A percentile compares a stretch with the other conserved stretches of the same genome.
Conservation (phyloP, 2,113 vertebrate species). For the Anoura caudifer region DNA sequence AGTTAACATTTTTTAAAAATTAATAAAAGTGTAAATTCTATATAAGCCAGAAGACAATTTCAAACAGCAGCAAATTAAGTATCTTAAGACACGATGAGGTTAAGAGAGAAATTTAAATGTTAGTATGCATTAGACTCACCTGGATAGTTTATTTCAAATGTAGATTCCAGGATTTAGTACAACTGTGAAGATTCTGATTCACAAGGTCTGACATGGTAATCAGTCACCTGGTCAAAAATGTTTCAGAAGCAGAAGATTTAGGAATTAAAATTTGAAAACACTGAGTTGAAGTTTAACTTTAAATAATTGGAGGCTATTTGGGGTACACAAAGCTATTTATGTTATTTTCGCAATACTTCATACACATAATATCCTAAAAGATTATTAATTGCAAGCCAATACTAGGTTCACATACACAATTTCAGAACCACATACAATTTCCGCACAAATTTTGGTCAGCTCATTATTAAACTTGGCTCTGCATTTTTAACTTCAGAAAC, state of each 20-base stretch:
- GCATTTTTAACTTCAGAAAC: constrained; percentile 36
- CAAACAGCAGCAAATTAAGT: not conserved
- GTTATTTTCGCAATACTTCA: not conserved
- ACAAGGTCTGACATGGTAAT: not conserved
- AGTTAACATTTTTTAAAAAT: not conserved
- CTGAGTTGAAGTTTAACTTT: not conserved
- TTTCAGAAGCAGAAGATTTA: not conserved
- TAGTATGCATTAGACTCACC: not conserved
- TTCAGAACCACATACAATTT: constrained; percentile 43
- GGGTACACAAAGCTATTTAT: not conserved
- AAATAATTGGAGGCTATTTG: not conserved
- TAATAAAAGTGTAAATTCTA: not conserved
- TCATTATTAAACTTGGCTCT: constrained; percentile 29
- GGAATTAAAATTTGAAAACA: not conserved
- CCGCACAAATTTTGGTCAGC: not conserved
- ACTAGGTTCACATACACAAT: not conserved
- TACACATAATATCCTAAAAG: not conserved
- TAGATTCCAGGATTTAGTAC: not conserved
- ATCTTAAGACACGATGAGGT: not conserved
- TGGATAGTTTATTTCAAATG: not conserved
- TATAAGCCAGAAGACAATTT: not conserved
- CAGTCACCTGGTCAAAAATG: not conserved
- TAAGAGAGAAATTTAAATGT: not conserved
- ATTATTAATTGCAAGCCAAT: not conserved
- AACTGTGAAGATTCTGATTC: not conserved